A percentile compares a stretch with the other conserved stretches of the same genome.
These are phyloP conservation scores for Procambarus virginalis DNA, from an alignment of 1,140 invertebrate genomes.

Conservation along the genomic window DNA sequence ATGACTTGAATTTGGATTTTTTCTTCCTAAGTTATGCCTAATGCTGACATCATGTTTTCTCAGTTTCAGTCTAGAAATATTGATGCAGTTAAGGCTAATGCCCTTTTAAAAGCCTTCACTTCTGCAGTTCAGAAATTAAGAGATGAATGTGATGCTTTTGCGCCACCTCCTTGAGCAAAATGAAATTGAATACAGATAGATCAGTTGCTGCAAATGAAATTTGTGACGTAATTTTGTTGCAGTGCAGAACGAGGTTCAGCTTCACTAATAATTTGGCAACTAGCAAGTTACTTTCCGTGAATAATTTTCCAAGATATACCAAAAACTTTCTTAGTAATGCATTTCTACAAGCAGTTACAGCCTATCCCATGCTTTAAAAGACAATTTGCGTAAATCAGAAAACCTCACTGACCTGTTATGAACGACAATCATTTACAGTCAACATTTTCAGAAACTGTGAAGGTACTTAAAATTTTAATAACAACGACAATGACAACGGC, in stretches of 20 bases:
- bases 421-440: not conserved
- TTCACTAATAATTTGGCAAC: conserved; percentile 56
- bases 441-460: conserved; percentile 22
- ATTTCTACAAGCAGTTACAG: conserved; percentile 35
- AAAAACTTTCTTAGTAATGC: conserved; percentile 42
- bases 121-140: no score
- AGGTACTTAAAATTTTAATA: conserved; percentile 59
- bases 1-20: conserved; percentile 50
- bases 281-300: conserved; percentile 37
- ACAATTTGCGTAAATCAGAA: conserved; percentile 50
- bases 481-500: conserved; percentile 58
- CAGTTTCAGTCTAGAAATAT: conserved; percentile 45
- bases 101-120: no score
- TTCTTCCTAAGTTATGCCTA: conserved; percentile 58
- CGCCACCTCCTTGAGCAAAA: no score
- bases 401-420: conserved; percentile 43
- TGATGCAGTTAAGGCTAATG: conserved; percentile 36
- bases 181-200: not conserved
- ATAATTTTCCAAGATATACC: conserved; percentile 26
- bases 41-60: conserved; percentile 41
- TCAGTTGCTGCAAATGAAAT: not conserved
- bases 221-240: not conserved
- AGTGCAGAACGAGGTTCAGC: conserved; percentile 38
- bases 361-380: conserved; percentile 55
- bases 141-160: no score